These are phyloP conservation scores for Dione vanillae DNA, from an alignment of 2,888 invertebrate genomes.

Conservation along the genomic window DNA sequence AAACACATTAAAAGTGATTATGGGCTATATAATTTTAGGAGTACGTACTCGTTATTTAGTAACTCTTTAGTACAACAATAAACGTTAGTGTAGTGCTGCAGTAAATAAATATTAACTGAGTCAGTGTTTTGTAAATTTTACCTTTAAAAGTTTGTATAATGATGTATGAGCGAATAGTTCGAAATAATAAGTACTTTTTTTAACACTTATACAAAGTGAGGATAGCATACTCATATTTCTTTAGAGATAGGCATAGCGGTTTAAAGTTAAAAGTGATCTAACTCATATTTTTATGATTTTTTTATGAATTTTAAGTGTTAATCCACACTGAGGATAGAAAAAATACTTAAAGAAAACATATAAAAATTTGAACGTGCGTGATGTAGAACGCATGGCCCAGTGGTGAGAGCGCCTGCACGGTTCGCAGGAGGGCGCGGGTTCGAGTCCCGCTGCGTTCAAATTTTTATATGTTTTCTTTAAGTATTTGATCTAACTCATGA, in stretches of 20 bases:
- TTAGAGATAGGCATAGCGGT: constrained; percentile 61
- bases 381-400: too few species aligned
- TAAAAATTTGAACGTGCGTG: too few species aligned
- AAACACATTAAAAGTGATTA: constrained; percentile 39
- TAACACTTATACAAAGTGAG: constrained; percentile 43
- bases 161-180: constrained; percentile 44
- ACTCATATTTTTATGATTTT: background rate
- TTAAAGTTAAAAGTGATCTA: background rate
- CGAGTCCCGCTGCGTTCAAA: too few species aligned
- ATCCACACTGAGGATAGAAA: too few species aligned
- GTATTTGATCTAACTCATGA: background rate
- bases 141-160: constrained; percentile 48
- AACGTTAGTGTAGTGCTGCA: constrained; percentile 46
- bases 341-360: too few species aligned
- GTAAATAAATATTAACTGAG: constrained; percentile 48
- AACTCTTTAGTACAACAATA: constrained; percentile 47
- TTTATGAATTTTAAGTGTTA: too few species aligned
- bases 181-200: constrained; percentile 45
- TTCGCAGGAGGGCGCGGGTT: too few species aligned
- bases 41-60: constrained; percentile 40
- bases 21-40: constrained; percentile 40
- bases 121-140: constrained; percentile 49
- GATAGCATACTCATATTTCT: constrained; percentile 31
- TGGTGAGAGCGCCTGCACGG: too few species aligned
- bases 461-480: too few species aligned